Conservation (phyloP, 2,797 vertebrate species). For the Sandelia bainsii region DNA sequence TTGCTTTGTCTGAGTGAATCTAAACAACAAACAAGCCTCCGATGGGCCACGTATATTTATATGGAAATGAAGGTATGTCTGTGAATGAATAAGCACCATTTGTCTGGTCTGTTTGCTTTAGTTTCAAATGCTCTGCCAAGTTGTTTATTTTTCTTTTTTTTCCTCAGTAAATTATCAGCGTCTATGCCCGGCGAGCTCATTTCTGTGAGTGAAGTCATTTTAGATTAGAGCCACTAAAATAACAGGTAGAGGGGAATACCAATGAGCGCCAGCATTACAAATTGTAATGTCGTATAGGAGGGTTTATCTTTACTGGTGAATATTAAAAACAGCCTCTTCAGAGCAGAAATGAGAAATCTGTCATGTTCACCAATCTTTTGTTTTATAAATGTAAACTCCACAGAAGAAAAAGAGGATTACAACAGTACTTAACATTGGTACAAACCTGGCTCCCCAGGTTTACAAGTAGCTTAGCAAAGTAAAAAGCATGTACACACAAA, state of each 20-base stretch:
- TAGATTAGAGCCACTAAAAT: constrained; percentile 65
- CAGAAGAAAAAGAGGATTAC: neutral
- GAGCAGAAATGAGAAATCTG: constrained; percentile 3
- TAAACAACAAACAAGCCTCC: constrained; percentile 60
- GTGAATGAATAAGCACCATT: constrained; percentile 66
- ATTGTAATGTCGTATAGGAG: constrained; percentile 18
- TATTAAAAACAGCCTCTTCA: constrained; percentile 25
- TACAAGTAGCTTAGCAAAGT: neutral
- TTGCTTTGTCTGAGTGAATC: constrained; percentile 52
- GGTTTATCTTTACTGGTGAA: constrained; percentile 23
- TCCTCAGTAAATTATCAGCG: constrained; percentile 51
- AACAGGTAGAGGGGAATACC: constrained; percentile 61
- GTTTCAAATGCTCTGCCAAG: constrained; percentile 50
- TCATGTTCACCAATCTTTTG: constrained; percentile 15
- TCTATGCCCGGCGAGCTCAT: constrained; percentile 41
- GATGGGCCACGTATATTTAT: constrained; percentile 69
- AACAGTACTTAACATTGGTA: neutral
- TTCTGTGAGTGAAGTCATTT: constrained; percentile 60
- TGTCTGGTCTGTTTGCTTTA: constrained; percentile 57
- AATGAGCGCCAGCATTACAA: constrained; percentile 52
- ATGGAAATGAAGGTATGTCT: constrained; percentile 73
- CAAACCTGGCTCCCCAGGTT: neutral
- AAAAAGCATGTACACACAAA: neutral
- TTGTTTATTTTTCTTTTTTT: constrained; percentile 32
- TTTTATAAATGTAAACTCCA: constrained; percentile 18